These are phyloP conservation scores for Coecobrya sp. DNA, from an alignment of 2,888 invertebrate genomes.

Conservation along the genomic window DNA sequence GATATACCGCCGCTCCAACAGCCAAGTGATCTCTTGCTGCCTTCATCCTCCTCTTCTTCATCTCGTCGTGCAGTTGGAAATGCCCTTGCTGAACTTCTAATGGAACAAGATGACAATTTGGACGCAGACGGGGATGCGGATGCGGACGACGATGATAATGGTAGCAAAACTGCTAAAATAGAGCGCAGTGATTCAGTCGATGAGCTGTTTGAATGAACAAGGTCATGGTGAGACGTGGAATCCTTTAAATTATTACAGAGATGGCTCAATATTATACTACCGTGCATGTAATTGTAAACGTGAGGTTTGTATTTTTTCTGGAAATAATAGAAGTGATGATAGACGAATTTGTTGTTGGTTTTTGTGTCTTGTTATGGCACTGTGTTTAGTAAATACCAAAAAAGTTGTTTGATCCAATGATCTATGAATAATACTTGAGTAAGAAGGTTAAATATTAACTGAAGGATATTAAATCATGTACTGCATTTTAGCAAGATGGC, in stretches of 20 bases:
- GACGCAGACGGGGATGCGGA: constrained; percentile 30
- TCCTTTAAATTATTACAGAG: not conserved
- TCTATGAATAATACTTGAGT: too few species aligned
- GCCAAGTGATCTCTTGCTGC: constrained; percentile 19
- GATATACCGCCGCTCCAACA: not conserved
- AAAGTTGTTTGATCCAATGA: not conserved
- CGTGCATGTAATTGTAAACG: not conserved
- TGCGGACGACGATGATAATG: constrained; percentile 44
- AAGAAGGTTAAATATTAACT: not conserved
- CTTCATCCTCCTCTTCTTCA: constrained; percentile 24
- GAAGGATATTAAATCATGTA: not conserved
- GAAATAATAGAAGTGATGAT: not conserved
- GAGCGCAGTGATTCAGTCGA: constrained; percentile 61
- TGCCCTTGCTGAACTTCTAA: constrained; percentile 49
- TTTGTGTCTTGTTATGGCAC: not conserved
- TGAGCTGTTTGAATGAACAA: constrained; percentile 67
- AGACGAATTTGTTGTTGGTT: not conserved
- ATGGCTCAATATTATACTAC: constrained; percentile 26
- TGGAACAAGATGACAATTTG: constrained; percentile 58
- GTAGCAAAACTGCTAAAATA: constrained; percentile 17
- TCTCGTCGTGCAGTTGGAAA: constrained; percentile 59
- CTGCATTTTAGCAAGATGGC: not conserved
- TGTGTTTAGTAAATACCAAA: not conserved
- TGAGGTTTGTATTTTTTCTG: not conserved
- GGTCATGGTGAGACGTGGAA: not conserved